Percentiles rank a stretch among this genome's conserved stretches.
Conservation (phyloP, 1,140 invertebrate genomes). For the Drosophila biarmipes region DNA sequence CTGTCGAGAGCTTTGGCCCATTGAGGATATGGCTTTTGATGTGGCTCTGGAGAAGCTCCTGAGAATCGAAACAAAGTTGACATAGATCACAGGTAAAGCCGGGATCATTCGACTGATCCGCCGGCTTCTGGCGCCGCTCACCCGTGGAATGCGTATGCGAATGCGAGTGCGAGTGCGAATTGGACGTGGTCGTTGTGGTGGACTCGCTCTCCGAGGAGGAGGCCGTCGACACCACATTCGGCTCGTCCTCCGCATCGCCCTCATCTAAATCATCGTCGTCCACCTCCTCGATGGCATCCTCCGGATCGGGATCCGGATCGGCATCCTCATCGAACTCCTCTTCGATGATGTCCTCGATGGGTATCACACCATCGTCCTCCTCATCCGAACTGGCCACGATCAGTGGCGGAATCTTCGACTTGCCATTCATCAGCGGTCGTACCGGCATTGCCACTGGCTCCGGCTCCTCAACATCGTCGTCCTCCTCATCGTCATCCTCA, state of each 20-base stretch:
- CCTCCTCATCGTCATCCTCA: slow-evolving; percentile 34
- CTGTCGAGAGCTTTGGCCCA: slow-evolving; percentile 52
- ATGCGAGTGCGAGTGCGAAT: slow-evolving; percentile 53
- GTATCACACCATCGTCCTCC: slow-evolving; percentile 33
- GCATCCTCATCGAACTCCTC: slow-evolving; percentile 62
- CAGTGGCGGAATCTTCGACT: slow-evolving; percentile 28
- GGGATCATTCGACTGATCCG: slow-evolving; percentile 60
- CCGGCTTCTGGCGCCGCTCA: slow-evolving; percentile 67
- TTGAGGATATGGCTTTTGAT: slow-evolving; percentile 83
- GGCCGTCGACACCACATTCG: slow-evolving; percentile 31
- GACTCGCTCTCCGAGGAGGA: slow-evolving; percentile 70
- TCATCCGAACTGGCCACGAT: slow-evolving; percentile 52
- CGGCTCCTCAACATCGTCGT: slow-evolving; percentile 40
- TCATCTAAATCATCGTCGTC: slow-evolving; percentile 36
- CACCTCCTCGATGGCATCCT: slow-evolving; percentile 37
- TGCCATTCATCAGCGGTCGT: slow-evolving; percentile 40
- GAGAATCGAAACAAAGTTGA: slow-evolving; percentile 83
- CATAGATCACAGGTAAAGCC: slow-evolving; percentile 83
- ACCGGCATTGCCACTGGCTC: slow-evolving; percentile 37
- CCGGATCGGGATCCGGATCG: slow-evolving; percentile 24
- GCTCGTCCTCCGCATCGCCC: slow-evolving; percentile 18
- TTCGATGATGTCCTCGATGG: slow-evolving; percentile 65
- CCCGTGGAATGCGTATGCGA: slow-evolving; percentile 67
- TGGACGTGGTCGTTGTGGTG: slow-evolving; percentile 54
- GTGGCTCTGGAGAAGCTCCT: slow-evolving; percentile 79